Evolutionary conservation across 2,797 vertebrate genomes (phyloP).

Genomic region (Chrysocyon brachyurus): DNA sequence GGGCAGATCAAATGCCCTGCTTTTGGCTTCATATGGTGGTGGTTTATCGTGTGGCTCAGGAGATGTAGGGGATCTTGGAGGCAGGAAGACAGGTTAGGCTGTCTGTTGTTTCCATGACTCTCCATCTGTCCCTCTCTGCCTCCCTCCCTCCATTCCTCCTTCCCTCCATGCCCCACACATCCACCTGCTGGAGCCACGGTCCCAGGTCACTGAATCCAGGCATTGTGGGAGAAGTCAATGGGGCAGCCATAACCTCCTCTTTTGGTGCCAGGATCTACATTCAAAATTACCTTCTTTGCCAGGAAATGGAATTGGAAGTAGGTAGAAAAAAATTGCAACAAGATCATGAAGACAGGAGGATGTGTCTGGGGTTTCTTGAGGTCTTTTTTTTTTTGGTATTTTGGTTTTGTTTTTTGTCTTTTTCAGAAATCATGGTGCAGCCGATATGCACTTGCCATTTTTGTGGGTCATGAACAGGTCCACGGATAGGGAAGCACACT

Average conservation of each 20-base stretch:
- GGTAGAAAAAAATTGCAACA: neutral
- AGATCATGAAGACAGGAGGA: neutral
- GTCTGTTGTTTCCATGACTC: no score
- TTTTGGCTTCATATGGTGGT: neutral
- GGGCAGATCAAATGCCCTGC: neutral
- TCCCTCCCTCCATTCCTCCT: neutral
- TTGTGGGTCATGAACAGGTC: neutral
- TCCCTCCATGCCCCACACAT: fast-evolving
- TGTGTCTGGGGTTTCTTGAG: neutral
- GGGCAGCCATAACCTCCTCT: neutral
- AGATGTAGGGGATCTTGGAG: neutral
- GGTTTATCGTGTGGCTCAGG: neutral
- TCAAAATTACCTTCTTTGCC: neutral
- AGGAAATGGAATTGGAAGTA: neutral
- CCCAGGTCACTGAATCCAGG: neutral
- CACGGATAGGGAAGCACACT: no score
- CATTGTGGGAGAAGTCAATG: neutral
- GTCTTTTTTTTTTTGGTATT: neutral
- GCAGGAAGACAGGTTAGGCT: neutral
- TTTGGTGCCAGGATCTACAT: neutral
- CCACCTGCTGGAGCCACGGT: neutral
- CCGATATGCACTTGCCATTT: neutral
- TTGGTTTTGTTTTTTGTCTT: neutral
- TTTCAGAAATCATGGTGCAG: neutral
- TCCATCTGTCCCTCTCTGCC: no score